These are phyloP conservation scores for Fragum sueziense DNA, from an alignment of 2,888 invertebrate genomes.

Conservation along the genomic window DNA sequence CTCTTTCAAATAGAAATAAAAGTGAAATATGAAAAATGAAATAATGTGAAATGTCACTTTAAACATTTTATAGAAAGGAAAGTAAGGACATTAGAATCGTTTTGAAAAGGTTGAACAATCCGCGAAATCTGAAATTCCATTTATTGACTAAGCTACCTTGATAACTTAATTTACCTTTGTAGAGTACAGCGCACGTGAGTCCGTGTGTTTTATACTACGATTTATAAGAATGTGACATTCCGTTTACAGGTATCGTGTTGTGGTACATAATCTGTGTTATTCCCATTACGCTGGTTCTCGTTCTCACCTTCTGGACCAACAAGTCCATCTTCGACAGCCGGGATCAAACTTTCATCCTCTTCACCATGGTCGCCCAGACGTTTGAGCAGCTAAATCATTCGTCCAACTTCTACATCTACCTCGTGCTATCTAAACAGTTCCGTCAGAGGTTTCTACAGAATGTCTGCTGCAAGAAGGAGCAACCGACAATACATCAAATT, in stretches of 20 bases:
- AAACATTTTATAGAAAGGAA: too few species aligned
- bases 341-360: conserved; percentile 27
- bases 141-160: too few species aligned
- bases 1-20: too few species aligned
- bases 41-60: too few species aligned
- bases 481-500: neutral
- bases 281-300: conserved; percentile 37
- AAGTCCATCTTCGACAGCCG: conserved; percentile 33
- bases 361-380: conserved; percentile 22
- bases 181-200: too few species aligned
- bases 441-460: conserved; percentile 27
- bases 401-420: conserved; percentile 36
- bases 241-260: conserved; percentile 14
- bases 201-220: too few species aligned
- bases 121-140: too few species aligned
- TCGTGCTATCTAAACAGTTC: conserved; percentile 31
- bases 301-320: conserved; percentile 42
- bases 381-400: conserved; percentile 49
- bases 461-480: conserved; percentile 1
- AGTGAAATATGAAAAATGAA: too few species aligned
- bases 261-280: conserved; percentile 39
- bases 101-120: too few species aligned
- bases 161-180: too few species aligned
- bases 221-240: too few species aligned
- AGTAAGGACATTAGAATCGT: too few species aligned